Evolutionary conservation across 2,797 vertebrate species (phyloP).

Genomic region (Eulemur albifrons): DNA sequence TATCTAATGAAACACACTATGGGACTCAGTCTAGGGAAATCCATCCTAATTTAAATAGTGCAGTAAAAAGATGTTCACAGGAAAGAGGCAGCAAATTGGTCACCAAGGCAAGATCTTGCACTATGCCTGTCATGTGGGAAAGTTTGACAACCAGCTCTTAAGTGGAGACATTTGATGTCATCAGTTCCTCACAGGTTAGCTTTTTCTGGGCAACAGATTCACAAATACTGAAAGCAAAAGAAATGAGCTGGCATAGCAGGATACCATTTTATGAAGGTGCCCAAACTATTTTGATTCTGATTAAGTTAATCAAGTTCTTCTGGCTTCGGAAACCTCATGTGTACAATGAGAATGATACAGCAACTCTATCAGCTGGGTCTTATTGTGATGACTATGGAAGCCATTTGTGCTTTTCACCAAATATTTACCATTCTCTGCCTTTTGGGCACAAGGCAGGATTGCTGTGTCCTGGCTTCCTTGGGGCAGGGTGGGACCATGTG

Average conservation of each 20-base stretch:
- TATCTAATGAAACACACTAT: not conserved
- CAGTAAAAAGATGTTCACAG: not conserved
- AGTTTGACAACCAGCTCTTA: not conserved
- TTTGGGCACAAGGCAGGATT: too few relatives aligned
- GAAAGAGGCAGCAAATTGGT: not conserved
- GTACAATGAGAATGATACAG: not conserved
- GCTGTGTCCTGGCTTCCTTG: not conserved
- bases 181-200: not conserved
- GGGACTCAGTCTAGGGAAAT: not conserved
- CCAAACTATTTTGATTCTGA: not conserved
- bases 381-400: not conserved
- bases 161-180: fast-evolving
- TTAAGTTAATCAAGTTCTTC: not conserved
- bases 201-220: not conserved
- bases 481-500: too few relatives aligned
- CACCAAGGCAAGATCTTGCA: not conserved
- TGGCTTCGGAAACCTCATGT: not conserved
- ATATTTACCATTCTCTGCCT: not conserved
- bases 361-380: not conserved
- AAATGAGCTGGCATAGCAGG: not conserved
- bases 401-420: not conserved
- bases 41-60: not conserved
- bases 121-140: not conserved
- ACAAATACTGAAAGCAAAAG: not conserved
- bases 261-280: not conserved